Evolutionary conservation across 2,888 invertebrate species (phyloP).

Genomic region (Trisateles emortualis): DNA sequence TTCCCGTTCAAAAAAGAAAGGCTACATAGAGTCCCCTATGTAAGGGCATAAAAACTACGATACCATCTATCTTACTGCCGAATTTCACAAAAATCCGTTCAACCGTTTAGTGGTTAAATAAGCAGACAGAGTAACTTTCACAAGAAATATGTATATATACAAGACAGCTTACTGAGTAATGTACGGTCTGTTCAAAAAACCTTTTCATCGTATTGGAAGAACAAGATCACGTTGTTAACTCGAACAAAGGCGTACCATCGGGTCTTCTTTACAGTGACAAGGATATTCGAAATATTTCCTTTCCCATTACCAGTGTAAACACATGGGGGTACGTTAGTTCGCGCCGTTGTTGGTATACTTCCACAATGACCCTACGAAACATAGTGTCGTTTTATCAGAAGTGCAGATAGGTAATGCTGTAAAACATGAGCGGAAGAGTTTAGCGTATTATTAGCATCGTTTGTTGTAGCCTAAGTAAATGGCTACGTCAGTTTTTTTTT

Average conservation of each 20-base stretch:
- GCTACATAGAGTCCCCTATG: too few relatives aligned
- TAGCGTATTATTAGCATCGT: background rate
- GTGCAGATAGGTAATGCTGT: slow-evolving; percentile 45
- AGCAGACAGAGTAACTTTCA: too few relatives aligned
- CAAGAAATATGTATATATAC: too few relatives aligned
- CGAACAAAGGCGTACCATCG: background rate
- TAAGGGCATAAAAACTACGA: too few relatives aligned
- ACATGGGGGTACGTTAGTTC: slow-evolving; percentile 39
- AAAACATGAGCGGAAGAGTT: slow-evolving; percentile 24
- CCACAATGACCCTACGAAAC: slow-evolving; percentile 61
- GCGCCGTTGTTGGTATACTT: slow-evolving; percentile 52
- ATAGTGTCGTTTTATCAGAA: slow-evolving; percentile 67
- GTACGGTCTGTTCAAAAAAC: too few relatives aligned
- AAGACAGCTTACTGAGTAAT: too few relatives aligned
- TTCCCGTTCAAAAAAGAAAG: too few relatives aligned
- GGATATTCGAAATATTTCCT: slow-evolving; percentile 21
- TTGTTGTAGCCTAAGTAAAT: background rate
- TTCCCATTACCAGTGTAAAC: slow-evolving; percentile 32
- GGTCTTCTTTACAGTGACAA: slow-evolving; percentile 3
- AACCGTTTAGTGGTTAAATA: too few relatives aligned
- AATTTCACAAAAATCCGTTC: too few relatives aligned
- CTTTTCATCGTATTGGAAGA: too few relatives aligned
- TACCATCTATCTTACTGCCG: too few relatives aligned
- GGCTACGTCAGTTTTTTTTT: too few relatives aligned
- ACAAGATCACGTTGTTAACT: background rate